A percentile compares a stretch with the other conserved stretches of the same genome.
phyloP scores from a whole-genome alignment of 2,113 vertebrate species.

The Falcunculus frontatus region DNA sequence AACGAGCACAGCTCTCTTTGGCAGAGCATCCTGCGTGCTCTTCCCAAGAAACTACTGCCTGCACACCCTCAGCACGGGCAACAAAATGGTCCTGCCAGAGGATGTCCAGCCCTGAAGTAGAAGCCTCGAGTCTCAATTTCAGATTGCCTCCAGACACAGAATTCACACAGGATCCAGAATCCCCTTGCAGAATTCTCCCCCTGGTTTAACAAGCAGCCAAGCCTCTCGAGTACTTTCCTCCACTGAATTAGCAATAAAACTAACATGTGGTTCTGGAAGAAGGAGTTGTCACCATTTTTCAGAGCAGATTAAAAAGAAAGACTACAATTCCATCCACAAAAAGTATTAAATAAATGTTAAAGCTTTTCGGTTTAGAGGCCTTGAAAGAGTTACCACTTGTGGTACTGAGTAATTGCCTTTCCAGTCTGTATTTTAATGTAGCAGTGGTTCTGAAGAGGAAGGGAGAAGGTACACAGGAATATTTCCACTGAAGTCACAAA shows the following conservation, averaged over 20 bases:
- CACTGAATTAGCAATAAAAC: background rate
- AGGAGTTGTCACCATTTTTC: background rate
- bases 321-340: background rate
- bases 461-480: background rate
- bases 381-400: background rate
- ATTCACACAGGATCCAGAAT: background rate
- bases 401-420: background rate
- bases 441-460: background rate
- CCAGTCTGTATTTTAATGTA: background rate
- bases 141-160: background rate
- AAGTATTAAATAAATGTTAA: background rate
- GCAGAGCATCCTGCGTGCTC: accelerated
- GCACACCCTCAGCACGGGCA: background rate
- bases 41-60: background rate
- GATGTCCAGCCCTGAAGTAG: background rate
- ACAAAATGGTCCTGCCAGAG: background rate
- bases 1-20: accelerated
- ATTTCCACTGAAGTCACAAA: background rate
- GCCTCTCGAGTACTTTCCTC: background rate
- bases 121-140: background rate
- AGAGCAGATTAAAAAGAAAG: background rate
- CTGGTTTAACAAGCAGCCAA: accelerated
- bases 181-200: background rate
- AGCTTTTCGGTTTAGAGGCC: background rate
- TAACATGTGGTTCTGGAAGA: background rate